phyloP scores from a whole-genome alignment of 2,113 vertebrate species.

The Pardalotus punctatus region DNA sequence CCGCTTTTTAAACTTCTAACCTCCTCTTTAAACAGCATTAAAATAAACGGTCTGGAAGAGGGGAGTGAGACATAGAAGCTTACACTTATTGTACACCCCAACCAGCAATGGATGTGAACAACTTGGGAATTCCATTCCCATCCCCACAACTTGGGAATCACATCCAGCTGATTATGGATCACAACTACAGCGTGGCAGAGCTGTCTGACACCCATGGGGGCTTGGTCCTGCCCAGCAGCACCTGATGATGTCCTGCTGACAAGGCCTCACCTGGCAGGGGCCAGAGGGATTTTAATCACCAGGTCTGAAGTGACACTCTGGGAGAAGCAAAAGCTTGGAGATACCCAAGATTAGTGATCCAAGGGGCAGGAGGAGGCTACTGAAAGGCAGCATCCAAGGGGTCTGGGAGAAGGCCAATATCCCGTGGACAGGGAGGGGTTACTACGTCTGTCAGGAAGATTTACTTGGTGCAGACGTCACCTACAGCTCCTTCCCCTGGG shows the following conservation, averaged over 20 bases:
- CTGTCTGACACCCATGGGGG: neutral
- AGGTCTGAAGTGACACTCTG: neutral
- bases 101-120: neutral
- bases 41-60: neutral
- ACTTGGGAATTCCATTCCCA: neutral
- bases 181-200: neutral
- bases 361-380: neutral
- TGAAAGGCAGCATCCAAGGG: neutral
- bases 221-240: neutral
- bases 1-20: neutral
- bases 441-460: neutral
- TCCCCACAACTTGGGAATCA: neutral
- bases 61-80: neutral
- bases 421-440: fast-evolving
- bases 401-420: neutral
- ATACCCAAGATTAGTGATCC: neutral
- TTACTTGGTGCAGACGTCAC: neutral
- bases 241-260: neutral
- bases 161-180: neutral
- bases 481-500: neutral
- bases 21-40: neutral
- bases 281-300: neutral
- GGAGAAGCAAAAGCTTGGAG: neutral
- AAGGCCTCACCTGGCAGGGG: neutral
- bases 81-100: neutral